These are phyloP conservation scores for Drosophila formosana DNA, from an alignment of 2,888 invertebrate genomes.

Conservation along the genomic window DNA sequence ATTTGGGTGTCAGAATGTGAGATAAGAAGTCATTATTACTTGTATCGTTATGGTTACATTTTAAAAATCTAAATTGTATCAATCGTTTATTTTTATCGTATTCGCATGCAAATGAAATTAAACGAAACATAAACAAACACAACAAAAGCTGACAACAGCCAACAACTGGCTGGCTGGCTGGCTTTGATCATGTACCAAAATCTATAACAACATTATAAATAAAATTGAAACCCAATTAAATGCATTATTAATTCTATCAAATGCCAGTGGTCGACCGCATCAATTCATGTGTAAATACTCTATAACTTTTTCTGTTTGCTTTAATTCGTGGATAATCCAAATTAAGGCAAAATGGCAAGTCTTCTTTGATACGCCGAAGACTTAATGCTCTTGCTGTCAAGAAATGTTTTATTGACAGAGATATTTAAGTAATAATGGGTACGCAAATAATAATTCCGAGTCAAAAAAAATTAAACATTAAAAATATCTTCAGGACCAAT, in stretches of 20 bases:
- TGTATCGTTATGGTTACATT: constrained; percentile 27
- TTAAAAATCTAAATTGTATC: constrained; percentile 27
- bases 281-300: constrained; percentile 3
- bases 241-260: constrained; percentile 33
- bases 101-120: constrained; percentile 40
- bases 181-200: constrained; percentile 45
- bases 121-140: constrained; percentile 32
- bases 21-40: constrained; percentile 31
- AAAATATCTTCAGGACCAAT: too few species aligned
- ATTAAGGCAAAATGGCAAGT: background rate
- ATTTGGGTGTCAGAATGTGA: constrained; percentile 26
- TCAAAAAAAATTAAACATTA: too few species aligned
- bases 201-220: constrained; percentile 52
- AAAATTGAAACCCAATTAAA: constrained; percentile 35
- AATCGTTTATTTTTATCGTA: constrained; percentile 44
- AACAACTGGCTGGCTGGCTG: background rate
- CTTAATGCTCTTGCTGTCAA: background rate
- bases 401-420: too few species aligned
- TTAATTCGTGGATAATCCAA: constrained; percentile 3
- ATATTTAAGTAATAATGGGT: too few species aligned
- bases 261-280: constrained; percentile 20
- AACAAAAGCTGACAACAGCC: constrained; percentile 19
- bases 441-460: too few species aligned
- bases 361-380: background rate
- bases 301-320: background rate